These are phyloP conservation scores for Hycleus cichorii DNA, from an alignment of 1,140 invertebrate species.

Conservation along the genomic window DNA sequence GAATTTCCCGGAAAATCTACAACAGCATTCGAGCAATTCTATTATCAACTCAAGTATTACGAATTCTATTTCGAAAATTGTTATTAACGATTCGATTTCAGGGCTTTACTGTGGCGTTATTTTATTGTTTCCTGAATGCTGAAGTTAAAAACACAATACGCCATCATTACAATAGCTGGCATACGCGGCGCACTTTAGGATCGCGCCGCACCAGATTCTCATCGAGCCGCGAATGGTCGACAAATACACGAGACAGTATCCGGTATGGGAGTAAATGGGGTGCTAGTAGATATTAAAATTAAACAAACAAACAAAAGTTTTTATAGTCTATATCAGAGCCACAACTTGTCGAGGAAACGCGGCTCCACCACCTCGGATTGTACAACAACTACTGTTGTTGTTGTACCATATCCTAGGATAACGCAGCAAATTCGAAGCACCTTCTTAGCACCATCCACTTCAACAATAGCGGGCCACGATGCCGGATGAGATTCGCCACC, in stretches of 20 bases:
- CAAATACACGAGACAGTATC: slow-evolving; percentile 67
- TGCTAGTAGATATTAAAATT: not conserved
- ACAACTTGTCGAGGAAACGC: slow-evolving; percentile 22
- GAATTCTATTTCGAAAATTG: not conserved
- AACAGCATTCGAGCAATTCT: slow-evolving; percentile 63
- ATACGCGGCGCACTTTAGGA: slow-evolving; percentile 51
- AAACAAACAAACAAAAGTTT: slow-evolving; percentile 13
- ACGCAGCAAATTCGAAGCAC: slow-evolving; percentile 9
- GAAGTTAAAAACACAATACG: slow-evolving; percentile 77
- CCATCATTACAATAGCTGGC: slow-evolving; percentile 72
- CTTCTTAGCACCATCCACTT: not conserved
- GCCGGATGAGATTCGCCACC: slow-evolving; percentile 20
- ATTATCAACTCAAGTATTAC: slow-evolving; percentile 71
- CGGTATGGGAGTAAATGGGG: slow-evolving; percentile 44
- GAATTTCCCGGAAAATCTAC: slow-evolving; percentile 56
- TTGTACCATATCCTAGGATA: slow-evolving; percentile 10
- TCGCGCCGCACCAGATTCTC: slow-evolving; percentile 53
- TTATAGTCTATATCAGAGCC: slow-evolving; percentile 23
- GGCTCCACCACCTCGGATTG: slow-evolving; percentile 26
- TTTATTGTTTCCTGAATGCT: slow-evolving; percentile 86
- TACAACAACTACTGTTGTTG: slow-evolving; percentile 24
- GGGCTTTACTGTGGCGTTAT: slow-evolving; percentile 75
- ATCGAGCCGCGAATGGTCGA: slow-evolving; percentile 64
- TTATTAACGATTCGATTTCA: slow-evolving; percentile 36
- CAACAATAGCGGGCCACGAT: not conserved